Evolutionary conservation across 2,888 invertebrate species (phyloP).

Genomic region (Dorcus parallelipipedus): DNA sequence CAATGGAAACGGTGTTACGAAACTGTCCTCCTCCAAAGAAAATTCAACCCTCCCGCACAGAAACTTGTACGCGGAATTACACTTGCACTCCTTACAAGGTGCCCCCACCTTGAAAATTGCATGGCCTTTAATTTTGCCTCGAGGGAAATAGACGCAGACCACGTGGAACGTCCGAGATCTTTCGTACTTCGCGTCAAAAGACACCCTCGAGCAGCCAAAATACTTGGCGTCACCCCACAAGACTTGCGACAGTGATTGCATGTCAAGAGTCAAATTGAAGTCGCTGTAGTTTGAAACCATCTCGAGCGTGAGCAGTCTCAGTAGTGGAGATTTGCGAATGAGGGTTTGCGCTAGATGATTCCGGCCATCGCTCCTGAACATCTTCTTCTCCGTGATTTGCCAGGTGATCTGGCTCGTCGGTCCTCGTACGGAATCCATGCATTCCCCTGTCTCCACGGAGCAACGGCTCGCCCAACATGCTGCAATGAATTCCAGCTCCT

Average conservation of each 20-base stretch:
- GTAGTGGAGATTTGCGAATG: slow-evolving; percentile 5
- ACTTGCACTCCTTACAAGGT: slow-evolving; percentile 13
- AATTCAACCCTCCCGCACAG: slow-evolving; percentile 9
- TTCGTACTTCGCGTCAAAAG: slow-evolving; percentile 3
- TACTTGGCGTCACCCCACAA: slow-evolving; percentile 16
- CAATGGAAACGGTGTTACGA: slow-evolving; percentile 4
- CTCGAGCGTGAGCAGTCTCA: slow-evolving; percentile 3
- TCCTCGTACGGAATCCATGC: slow-evolving; percentile 7
- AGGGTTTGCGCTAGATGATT: slow-evolving; percentile 8
- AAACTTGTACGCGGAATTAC: slow-evolving; percentile 11
- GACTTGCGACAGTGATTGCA: slow-evolving; percentile 9
- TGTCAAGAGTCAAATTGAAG: not conserved
- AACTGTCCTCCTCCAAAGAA: slow-evolving; percentile 1
- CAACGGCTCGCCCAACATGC: slow-evolving; percentile 18
- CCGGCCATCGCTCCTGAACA: slow-evolving; percentile 4
- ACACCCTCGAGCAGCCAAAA: slow-evolving; percentile 16
- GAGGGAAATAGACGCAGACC: slow-evolving; percentile 16
- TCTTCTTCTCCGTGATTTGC: slow-evolving; percentile 8
- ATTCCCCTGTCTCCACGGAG: slow-evolving; percentile 7
- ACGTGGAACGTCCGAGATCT: slow-evolving; percentile 12
- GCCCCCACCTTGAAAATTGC: slow-evolving; percentile 13
- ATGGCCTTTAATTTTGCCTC: slow-evolving; percentile 11
- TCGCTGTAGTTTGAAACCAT: slow-evolving; percentile 3
- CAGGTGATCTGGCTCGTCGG: slow-evolving; percentile 8
- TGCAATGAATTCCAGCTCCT: slow-evolving; percentile 19